phyloP scores from a whole-genome alignment of 2,888 invertebrate species.

The Macrosoma leucophasiata region DNA sequence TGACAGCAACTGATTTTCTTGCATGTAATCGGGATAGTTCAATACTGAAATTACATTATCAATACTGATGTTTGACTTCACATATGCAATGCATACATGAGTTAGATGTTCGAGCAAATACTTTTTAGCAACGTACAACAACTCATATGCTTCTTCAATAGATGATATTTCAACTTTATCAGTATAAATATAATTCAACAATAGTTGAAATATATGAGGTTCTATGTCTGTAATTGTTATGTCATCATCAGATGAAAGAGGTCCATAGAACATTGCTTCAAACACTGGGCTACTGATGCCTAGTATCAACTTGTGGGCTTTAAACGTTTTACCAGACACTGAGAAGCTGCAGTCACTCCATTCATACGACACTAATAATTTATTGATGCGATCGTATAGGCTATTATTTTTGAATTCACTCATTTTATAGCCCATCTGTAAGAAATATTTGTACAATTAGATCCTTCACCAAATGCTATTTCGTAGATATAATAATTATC shows the following conservation, averaged over 20 bases:
- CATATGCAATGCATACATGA: conserved; percentile 68
- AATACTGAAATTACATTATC: conserved; percentile 75
- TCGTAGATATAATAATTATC: too few species aligned
- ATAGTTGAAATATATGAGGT: conserved; percentile 75
- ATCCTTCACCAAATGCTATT: too few species aligned
- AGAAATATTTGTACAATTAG: conserved; percentile 26
- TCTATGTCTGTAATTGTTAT: conserved; percentile 76
- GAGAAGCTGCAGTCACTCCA: conserved; percentile 78
- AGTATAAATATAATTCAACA: conserved; percentile 78
- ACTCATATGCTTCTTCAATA: conserved; percentile 76
- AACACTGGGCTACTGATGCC: conserved; percentile 81
- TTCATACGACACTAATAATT: conserved; percentile 63
- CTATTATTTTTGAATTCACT: conserved; percentile 44
- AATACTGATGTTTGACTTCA: conserved; percentile 71
- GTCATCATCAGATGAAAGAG: conserved; percentile 65
- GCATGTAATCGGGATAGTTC: conserved; percentile 76
- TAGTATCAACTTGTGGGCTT: conserved; percentile 78
- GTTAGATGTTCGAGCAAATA: conserved; percentile 75
- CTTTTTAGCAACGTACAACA: conserved; percentile 80
- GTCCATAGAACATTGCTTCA: conserved; percentile 81
- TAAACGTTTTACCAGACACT: conserved; percentile 65
- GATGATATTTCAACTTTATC: conserved; percentile 71
- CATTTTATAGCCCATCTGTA: conserved; percentile 58
- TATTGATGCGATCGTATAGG: conserved; percentile 64
- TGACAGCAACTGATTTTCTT: conserved; percentile 69